Evolutionary conservation across 2,888 invertebrate species (phyloP), one percentile per base, ranked within the genome.

Genomic region (Dasysyrphus tricinctus): DNA sequence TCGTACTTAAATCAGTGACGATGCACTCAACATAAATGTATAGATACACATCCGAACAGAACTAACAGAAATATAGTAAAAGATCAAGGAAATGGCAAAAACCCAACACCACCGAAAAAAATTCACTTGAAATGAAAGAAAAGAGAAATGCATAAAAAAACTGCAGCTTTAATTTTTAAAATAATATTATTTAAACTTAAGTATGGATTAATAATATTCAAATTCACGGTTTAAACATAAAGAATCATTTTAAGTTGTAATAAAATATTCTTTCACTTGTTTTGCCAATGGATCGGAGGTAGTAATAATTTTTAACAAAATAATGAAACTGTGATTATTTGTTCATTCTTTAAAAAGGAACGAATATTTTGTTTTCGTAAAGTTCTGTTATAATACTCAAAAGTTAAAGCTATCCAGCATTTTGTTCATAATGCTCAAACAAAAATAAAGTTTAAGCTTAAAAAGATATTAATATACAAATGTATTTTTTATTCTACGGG

Each of bases 31-130:
- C 51, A 72, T 67, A 34, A 56, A 47, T 42, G 39, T 47, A 42
- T 29, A 24, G 3, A 24, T 24, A 1, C 24, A 24, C 24, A 51
- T 51, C 12, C 16, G 9, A n/a, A n/a, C n/a, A n/a, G n/a, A n/a
- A 51, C 69, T 59, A 57, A 44, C 61, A 47, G 49, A 75, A 54
- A 29, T 61, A 29, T 11, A 44, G 8, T 44, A 44, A 54, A 54
- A 14, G 24, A 24, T 24, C 9, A 34, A 44, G 19, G 16, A 57
- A 5, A 29, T 6, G 11, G 9, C 11, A 51, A 54, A 24, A 54
- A 29, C 44, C 24, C 9, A 79, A 44, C 76, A 84, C 80, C 84
- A 76, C 70, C 84, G 84, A 80, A n/a, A 34, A 74, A 32, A 59
- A 37, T 59, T 73, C 32, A 47, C 14, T 51, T 5, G 37, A 75